A percentile compares a stretch with the other conserved stretches of the same genome.
Conservation (phyloP, 2,888 invertebrate species). For the Ypsolopha scabrella region DNA sequence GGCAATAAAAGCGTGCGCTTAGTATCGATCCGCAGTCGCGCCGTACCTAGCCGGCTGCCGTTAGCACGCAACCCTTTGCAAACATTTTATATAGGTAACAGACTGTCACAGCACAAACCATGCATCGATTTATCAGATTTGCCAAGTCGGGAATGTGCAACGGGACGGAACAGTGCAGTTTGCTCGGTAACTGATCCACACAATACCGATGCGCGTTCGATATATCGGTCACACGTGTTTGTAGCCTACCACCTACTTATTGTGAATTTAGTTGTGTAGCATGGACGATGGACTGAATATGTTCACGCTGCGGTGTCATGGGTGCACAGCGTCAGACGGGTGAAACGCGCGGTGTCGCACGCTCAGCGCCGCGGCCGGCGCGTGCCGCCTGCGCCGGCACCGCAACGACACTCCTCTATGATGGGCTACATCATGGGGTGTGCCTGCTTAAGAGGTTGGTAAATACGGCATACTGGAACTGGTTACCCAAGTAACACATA, state of each 20-base stretch:
- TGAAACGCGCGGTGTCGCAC: conserved; percentile 47
- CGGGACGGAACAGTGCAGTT: too few relatives aligned
- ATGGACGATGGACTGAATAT: background rate
- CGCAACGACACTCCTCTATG: conserved; percentile 69
- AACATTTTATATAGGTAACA: background rate
- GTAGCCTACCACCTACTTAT: too few relatives aligned
- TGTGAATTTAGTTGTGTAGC: too few relatives aligned
- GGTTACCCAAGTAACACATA: too few relatives aligned
- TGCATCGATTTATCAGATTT: background rate
- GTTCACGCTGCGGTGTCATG: conserved; percentile 17
- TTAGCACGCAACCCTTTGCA: conserved; percentile 44
- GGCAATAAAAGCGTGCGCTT: conserved; percentile 37
- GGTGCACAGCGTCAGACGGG: conserved; percentile 24
- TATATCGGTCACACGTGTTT: too few relatives aligned
- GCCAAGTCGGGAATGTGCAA: background rate
- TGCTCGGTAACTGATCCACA: too few relatives aligned
- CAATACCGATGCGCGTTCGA: too few relatives aligned
- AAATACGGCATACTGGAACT: too few relatives aligned
- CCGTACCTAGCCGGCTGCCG: conserved; percentile 15
- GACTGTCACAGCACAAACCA: conserved; percentile 3
- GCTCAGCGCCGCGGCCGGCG: conserved; percentile 50
- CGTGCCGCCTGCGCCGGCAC: conserved; percentile 56
- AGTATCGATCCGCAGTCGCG: conserved; percentile 48
- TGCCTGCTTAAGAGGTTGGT: conserved; percentile 88
- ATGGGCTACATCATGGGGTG: conserved; percentile 96